Conservation (phyloP, 1,140 invertebrate species). For the Metaphire vulgaris region DNA sequence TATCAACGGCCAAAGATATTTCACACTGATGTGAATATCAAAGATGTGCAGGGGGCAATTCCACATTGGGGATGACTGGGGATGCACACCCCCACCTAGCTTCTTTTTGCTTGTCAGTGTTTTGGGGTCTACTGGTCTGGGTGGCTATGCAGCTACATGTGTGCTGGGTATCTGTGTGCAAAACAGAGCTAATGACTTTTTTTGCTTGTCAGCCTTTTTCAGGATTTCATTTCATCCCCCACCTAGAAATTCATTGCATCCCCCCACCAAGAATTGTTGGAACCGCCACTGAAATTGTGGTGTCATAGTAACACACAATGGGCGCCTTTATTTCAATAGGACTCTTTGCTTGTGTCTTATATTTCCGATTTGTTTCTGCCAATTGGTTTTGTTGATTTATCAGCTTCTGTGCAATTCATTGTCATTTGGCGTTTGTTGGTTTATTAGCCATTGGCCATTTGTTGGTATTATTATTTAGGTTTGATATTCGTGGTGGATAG, state of each 20-base stretch:
- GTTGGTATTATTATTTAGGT: slow-evolving; percentile 53
- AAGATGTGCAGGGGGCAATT: neutral
- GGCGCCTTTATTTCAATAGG: neutral
- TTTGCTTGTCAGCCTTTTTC: no score
- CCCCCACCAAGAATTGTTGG: no score
- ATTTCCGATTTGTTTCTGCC: neutral
- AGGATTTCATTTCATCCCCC: no score
- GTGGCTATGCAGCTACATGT: no score
- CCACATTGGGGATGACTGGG: no score
- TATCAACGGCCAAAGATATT: neutral
- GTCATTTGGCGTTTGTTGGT: neutral
- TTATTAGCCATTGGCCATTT: neutral
- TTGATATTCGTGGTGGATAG: slow-evolving; percentile 97
- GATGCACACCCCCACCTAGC: no score
- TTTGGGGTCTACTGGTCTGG: no score
- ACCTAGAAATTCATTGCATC: no score
- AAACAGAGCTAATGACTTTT: no score
- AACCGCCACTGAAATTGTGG: no score
- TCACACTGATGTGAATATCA: neutral
- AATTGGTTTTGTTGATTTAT: neutral
- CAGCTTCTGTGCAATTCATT: neutral
- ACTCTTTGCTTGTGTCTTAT: neutral
- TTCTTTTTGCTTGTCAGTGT: no score
- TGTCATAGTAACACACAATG: neutral
- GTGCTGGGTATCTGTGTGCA: no score